A percentile compares a stretch with the other conserved stretches of the same genome.
These are phyloP conservation scores for Molossus molossus DNA, from an alignment of 2,797 vertebrate genomes.

Conservation along the genomic window DNA sequence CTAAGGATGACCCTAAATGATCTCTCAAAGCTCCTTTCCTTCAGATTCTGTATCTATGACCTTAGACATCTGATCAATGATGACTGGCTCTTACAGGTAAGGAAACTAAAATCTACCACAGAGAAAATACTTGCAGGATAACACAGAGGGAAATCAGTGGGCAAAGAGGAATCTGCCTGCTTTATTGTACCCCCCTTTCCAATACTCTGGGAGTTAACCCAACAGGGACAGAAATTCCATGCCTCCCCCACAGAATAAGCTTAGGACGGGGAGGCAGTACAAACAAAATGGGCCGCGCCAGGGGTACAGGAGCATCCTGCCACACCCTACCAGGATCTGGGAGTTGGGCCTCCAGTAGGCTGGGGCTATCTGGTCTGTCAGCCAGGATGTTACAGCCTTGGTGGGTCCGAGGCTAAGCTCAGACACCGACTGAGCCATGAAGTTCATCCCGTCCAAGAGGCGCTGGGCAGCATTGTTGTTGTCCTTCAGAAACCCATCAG, in stretches of 20 bases:
- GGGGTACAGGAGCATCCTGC: background rate
- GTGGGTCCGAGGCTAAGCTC: constrained; percentile 98
- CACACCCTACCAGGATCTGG: constrained; percentile 94
- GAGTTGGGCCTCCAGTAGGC: constrained; percentile 99
- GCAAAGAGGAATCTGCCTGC: background rate
- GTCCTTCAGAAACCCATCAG: constrained; percentile 98
- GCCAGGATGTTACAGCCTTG: constrained; percentile 98
- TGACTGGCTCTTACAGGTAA: background rate
- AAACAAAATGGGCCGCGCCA: background rate
- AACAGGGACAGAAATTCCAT: background rate
- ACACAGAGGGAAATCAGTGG: background rate
- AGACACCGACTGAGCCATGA: constrained; percentile 98
- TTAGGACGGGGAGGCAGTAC: background rate
- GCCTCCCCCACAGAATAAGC: background rate
- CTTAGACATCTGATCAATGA: background rate
- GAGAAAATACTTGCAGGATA: background rate
- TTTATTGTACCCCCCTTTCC: background rate
- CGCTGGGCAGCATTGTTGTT: constrained; percentile 99
- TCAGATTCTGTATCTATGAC: background rate
- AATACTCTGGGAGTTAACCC: background rate
- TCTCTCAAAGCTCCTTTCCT: background rate
- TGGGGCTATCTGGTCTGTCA: constrained; percentile 99
- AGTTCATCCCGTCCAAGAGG: constrained; percentile 97
- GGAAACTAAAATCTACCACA: background rate
- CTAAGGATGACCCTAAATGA: background rate